Base-by-base conservation (phyloP, 2,113 vertebrate genomes). In the Arenaria interpres region DNA sequence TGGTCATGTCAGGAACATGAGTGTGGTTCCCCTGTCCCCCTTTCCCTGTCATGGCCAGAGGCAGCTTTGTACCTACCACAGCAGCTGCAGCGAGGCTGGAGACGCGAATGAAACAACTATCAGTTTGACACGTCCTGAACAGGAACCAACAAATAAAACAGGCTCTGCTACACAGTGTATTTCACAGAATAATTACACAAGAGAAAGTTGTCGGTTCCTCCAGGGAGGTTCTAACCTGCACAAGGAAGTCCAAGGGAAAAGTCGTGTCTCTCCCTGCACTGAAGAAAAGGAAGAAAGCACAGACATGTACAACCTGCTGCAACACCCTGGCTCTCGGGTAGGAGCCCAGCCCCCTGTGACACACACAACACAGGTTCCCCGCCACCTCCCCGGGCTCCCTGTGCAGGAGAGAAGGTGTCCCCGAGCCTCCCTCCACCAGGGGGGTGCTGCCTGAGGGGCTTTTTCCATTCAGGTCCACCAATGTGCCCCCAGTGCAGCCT, bases 381-480 rank as follows among this genome's bases (percentile, higher is more conserved):
- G 0, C 48, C 28, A n/a, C 14, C 18, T 51, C 57, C 57, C 45
- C 6, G 8, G 33, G 39, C 10, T 71, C 21, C 53, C 37, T 1
- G 0, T 43, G 46, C 5, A 7, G 33, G 24, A 46, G 3, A 54
- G 20, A 39, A 27, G 24, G 22, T 0, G 1, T 37, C 28, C 50
- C 23, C 0, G 0, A 8, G 9, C 27, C 39, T 22, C 51, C 3
- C 12, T 41, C 25, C 2, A 3, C 13, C 1, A 2, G 24, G 5
- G 9, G 10, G 10, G 4, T 33, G 27, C 19, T 88, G 71, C 20
- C 39, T 3, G 0, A 1, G 1, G 18, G 21, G 25, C 9, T 66
- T 7, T 45, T 66, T 22, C 22, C 24, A 53, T 11, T 7, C 14
- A 53, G 50, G 5, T 57, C 41, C 48, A 33, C 4, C 35, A 33